Conservation (phyloP, 1,140 invertebrate genomes). For the Hetaerina americana region DNA sequence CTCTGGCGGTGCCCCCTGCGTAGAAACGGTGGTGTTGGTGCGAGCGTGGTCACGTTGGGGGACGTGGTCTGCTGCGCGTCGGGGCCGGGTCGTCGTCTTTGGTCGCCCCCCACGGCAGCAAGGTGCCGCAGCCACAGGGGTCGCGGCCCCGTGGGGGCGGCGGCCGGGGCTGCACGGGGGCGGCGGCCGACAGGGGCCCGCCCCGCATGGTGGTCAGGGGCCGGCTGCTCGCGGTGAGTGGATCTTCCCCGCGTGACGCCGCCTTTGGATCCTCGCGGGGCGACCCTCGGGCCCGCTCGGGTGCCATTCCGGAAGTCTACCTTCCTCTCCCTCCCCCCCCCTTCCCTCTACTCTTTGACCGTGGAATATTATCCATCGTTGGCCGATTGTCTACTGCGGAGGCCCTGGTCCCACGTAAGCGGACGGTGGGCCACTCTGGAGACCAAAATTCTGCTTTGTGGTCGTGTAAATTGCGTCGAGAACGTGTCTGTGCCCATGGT, state of each 20-base stretch:
- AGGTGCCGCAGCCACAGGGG: neutral
- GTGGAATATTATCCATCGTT: too few relatives aligned
- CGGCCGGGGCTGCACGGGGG: neutral
- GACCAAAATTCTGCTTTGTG: too few relatives aligned
- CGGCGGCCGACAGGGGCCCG: neutral
- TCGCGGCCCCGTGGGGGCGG: neutral
- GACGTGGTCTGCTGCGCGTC: neutral
- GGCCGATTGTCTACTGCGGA: too few relatives aligned
- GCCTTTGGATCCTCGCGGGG: too few relatives aligned
- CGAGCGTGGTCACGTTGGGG: neutral
- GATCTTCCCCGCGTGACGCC: neutral
- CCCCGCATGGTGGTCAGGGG: slow-evolving; percentile 10
- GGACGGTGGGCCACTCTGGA: too few relatives aligned
- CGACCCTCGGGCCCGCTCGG: too few relatives aligned
- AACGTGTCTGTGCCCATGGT: too few relatives aligned
- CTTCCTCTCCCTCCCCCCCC: too few relatives aligned
- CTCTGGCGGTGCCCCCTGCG: neutral
- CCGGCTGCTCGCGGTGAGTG: slow-evolving; percentile 5
- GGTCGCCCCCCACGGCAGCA: neutral
- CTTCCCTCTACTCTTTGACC: too few relatives aligned
- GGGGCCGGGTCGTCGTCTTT: neutral
- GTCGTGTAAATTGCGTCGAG: too few relatives aligned
- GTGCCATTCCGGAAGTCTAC: too few relatives aligned
- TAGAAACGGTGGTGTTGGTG: neutral
- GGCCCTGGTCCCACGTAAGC: too few relatives aligned